phyloP scores from a whole-genome alignment of 2,797 vertebrate species.

The Ctenopoma kingsleyae region DNA sequence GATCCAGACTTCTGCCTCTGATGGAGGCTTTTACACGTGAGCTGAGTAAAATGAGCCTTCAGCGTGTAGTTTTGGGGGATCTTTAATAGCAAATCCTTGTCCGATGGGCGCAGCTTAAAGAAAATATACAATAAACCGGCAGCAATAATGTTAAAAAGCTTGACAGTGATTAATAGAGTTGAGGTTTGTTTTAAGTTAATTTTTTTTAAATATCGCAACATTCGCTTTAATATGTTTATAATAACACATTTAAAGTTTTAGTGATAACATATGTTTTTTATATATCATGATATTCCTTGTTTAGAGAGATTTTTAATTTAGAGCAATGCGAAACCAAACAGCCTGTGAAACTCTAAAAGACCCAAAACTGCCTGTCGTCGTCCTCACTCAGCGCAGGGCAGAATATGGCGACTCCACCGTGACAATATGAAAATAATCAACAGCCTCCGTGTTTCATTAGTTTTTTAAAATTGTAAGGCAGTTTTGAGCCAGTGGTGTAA shows the following conservation, averaged over 20 bases:
- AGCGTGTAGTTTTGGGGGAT: background rate
- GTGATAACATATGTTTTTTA: conserved; percentile 1
- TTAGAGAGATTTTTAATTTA: too few species aligned
- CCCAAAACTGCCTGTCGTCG: background rate
- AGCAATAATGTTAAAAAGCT: background rate
- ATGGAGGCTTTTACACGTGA: conserved; percentile 58
- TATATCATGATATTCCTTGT: background rate
- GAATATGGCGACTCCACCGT: conserved; percentile 50
- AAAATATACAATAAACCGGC: conserved; percentile 4
- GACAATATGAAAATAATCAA: background rate
- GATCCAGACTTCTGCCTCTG: conserved; percentile 52
- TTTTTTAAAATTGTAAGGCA: too few species aligned
- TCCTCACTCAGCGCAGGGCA: background rate
- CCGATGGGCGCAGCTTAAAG: conserved; percentile 5
- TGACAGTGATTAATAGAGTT: too few species aligned
- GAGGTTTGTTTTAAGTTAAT: too few species aligned
- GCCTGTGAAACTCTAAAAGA: background rate
- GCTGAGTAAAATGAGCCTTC: conserved; percentile 40
- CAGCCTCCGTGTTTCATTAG: background rate
- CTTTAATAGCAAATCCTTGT: conserved; percentile 2
- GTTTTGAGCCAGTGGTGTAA: rapidly evolving
- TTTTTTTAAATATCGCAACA: too few species aligned
- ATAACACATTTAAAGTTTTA: too few species aligned
- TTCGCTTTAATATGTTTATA: too few species aligned
- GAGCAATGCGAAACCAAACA: too few species aligned